Conservation (phyloP, 2,113 vertebrate genomes). For the Rhinopomastus cyanomelas region DNA sequence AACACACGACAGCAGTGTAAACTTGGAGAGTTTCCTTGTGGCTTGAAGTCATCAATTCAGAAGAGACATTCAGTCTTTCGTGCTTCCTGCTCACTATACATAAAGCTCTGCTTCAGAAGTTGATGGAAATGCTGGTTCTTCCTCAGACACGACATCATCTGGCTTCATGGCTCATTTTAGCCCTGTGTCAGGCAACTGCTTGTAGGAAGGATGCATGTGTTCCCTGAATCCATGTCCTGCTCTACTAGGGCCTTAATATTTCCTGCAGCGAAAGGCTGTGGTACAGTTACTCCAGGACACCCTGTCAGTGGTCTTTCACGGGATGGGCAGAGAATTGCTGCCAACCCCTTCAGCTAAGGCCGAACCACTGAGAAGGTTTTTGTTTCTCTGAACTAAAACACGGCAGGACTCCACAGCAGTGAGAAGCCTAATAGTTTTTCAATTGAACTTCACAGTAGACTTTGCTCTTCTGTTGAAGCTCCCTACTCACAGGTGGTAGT, state of each 20-base stretch:
- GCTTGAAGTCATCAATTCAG: conserved; percentile 30
- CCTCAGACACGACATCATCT: not conserved
- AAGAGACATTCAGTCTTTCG: conserved; percentile 18
- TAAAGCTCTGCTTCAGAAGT: not conserved
- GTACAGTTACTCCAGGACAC: not conserved
- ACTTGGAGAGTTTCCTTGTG: conserved; percentile 29
- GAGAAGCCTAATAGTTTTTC: not conserved
- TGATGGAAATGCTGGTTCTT: not conserved
- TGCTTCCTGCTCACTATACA: conserved; percentile 24
- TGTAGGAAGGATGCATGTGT: conserved; percentile 28
- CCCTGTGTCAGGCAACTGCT: conserved; percentile 18
- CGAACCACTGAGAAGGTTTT: not conserved
- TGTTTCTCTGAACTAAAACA: not conserved
- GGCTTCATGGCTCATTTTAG: not conserved
- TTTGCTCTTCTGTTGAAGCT: too few species aligned
- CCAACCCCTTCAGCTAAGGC: not conserved
- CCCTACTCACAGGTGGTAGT: too few species aligned
- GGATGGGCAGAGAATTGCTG: not conserved
- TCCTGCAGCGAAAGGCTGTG: not conserved
- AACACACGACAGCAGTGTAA: not conserved
- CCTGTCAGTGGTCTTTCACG: not conserved
- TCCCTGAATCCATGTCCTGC: not conserved
- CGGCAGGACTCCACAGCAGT: not conserved
- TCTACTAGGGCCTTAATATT: not conserved
- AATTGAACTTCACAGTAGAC: not conserved